Conservation (phyloP, 2,888 invertebrate genomes). For the Tetheella fluctuosa region DNA sequence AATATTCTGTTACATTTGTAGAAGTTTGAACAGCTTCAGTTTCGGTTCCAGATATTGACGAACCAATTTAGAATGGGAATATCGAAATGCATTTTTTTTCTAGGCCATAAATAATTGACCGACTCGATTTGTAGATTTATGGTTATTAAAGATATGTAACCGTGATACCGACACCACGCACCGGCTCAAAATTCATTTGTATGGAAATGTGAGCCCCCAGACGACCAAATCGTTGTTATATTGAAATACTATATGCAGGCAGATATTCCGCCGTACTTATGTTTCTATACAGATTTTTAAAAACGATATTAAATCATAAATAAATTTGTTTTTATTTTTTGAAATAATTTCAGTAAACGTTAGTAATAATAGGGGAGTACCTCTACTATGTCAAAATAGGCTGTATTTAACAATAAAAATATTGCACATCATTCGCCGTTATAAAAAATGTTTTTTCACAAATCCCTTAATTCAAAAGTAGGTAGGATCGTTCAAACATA, state of each 20-base stretch:
- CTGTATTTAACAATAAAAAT: no score
- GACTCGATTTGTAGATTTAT: constrained; percentile 76
- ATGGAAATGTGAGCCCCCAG: constrained; percentile 67
- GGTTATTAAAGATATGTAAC: constrained; percentile 79
- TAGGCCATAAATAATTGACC: constrained; percentile 67
- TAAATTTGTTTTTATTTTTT: no score
- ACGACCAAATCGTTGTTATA: constrained; percentile 40
- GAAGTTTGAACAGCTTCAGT: no score
- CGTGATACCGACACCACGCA: constrained; percentile 60
- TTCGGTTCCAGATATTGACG: background rate
- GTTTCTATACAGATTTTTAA: no score
- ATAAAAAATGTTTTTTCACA: no score
- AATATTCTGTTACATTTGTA: background rate
- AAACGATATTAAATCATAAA: no score
- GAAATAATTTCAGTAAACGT: no score
- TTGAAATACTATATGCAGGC: background rate
- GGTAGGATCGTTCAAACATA: no score
- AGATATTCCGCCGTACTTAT: background rate
- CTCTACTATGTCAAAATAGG: no score
- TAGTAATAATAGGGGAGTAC: background rate
- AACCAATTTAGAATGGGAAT: constrained; percentile 28
- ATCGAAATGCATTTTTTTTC: constrained; percentile 53
- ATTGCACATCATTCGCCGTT: no score
- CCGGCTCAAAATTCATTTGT: constrained; percentile 73
- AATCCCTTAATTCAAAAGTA: no score